Conservation (phyloP, 2,113 vertebrate species). For the Arothron firmamentum region DNA sequence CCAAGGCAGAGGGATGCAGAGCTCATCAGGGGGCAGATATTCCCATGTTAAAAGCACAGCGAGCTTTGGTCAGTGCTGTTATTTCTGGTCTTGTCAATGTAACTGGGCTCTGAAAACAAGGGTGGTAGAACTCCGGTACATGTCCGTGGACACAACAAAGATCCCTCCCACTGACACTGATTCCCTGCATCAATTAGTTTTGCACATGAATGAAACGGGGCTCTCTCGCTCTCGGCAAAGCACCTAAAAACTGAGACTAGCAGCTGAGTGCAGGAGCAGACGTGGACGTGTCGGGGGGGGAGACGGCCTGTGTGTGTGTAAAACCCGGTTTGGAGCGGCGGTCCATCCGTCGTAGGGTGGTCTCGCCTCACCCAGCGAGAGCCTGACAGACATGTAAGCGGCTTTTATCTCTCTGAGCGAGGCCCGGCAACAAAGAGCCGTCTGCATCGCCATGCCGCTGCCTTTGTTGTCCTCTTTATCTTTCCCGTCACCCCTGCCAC, state of each 20-base stretch:
- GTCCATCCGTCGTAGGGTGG: conserved; percentile 39
- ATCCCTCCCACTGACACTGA: conserved; percentile 5
- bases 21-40: neutral
- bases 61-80: neutral
- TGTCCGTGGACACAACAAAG: no score
- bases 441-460: conserved; percentile 53
- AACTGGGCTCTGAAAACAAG: neutral
- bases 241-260: conserved; percentile 28
- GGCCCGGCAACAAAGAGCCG: conserved; percentile 70
- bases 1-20: no score
- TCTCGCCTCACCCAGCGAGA: conserved; percentile 23
- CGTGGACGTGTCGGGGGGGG: neutral
- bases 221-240: conserved; percentile 11
- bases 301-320: conserved; percentile 43
- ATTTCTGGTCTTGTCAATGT: conserved; percentile 1
- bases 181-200: conserved; percentile 13
- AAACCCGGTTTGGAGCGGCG: conserved; percentile 54
- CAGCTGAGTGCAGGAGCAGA: neutral
- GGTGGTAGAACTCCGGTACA: neutral
- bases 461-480: conserved; percentile 63
- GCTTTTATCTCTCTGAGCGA: conserved; percentile 68
- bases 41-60: neutral
- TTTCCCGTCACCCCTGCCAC: conserved; percentile 52
- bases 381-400: conserved; percentile 64
- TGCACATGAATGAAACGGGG: conserved; percentile 18